phyloP scores from a whole-genome alignment of 2,113 vertebrate species.

The Microtus oregoni region DNA sequence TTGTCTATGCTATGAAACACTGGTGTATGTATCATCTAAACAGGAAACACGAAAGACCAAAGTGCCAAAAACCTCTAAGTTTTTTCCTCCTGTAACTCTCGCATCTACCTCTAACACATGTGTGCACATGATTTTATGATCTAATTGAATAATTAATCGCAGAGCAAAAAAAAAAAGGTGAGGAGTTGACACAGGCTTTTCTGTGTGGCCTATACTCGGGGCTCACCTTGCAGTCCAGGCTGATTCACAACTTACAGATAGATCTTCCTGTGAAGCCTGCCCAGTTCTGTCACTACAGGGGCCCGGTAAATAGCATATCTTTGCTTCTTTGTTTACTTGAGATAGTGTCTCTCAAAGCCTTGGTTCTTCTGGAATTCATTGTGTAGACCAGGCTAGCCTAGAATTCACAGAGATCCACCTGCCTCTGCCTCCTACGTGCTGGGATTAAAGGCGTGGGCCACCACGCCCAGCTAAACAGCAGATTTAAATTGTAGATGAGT shows the following conservation, averaged over 20 bases:
- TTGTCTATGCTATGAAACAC: slow-evolving; percentile 5
- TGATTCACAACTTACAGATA: not conserved
- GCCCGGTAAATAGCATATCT: not conserved
- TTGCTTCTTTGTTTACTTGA: too few species aligned
- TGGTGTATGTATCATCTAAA: not conserved
- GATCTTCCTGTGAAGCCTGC: not conserved
- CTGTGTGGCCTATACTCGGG: not conserved
- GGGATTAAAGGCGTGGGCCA: not conserved
- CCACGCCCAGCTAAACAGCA: not conserved
- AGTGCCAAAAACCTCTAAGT: not conserved
- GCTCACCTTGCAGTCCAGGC: not conserved
- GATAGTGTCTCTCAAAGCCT: too few species aligned
- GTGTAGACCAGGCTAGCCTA: not conserved
- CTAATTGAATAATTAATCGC: not conserved
- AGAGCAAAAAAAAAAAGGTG: not conserved
- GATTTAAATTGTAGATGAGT: not conserved
- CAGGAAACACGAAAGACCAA: not conserved
- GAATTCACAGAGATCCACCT: not conserved
- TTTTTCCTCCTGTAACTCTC: not conserved
- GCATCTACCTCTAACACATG: not conserved
- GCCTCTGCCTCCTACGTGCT: not conserved
- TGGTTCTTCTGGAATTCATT: not conserved
- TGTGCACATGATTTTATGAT: slow-evolving; percentile 22
- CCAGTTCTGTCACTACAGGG: not conserved
- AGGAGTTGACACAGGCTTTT: not conserved